phyloP scores from a whole-genome alignment of 1,140 invertebrate genomes.

The Pseudomyrmex pallidus region DNA sequence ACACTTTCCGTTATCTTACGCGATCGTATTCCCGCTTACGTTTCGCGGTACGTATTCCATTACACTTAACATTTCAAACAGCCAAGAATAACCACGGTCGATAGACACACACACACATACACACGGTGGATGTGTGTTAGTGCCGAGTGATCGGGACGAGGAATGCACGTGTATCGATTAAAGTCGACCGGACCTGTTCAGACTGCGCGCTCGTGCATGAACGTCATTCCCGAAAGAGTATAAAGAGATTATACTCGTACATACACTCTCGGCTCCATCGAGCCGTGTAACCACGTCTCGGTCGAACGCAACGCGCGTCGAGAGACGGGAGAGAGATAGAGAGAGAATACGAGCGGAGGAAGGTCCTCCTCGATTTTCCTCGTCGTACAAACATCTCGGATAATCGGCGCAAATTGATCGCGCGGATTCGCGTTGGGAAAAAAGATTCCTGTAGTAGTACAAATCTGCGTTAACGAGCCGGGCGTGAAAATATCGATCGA shows the following conservation, averaged over 20 bases:
- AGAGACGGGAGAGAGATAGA: no score
- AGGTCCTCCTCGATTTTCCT: no score
- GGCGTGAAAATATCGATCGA: slow-evolving; percentile 41
- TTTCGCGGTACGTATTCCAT: not conserved
- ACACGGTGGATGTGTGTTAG: not conserved
- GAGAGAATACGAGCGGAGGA: no score
- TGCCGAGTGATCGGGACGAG: not conserved
- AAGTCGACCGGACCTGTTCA: slow-evolving; percentile 24
- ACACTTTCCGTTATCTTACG: no score
- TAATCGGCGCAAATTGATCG: slow-evolving; percentile 26
- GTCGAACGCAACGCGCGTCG: slow-evolving; percentile 57
- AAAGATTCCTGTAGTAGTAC: not conserved
- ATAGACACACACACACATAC: not conserved
- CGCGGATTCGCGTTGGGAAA: not conserved
- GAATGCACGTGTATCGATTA: slow-evolving; percentile 42
- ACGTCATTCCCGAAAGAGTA: slow-evolving; percentile 54
- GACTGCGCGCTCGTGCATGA: slow-evolving; percentile 49
- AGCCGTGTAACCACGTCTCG: slow-evolving; percentile 62
- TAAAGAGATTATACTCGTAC: not conserved
- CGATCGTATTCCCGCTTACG: not conserved
- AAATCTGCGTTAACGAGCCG: slow-evolving; percentile 3
- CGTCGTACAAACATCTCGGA: slow-evolving; percentile 15
- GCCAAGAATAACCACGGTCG: slow-evolving; percentile 3
- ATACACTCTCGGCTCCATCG: slow-evolving; percentile 55
- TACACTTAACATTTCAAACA: not conserved